Evolutionary conservation across 2,888 invertebrate species (phyloP).

Genomic region (Leucophenga montana): DNA sequence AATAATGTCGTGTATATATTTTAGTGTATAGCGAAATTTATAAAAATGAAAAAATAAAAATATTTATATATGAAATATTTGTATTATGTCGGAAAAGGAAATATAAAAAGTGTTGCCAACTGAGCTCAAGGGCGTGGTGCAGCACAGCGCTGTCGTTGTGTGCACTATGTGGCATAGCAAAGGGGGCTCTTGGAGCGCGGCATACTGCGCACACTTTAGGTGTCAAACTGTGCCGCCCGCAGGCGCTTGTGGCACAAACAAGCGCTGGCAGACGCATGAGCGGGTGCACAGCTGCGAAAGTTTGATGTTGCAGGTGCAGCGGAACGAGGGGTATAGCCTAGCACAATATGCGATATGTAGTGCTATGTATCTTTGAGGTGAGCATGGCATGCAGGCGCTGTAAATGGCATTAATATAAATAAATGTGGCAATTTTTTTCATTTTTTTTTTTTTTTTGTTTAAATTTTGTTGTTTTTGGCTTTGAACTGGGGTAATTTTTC

Average conservation of each 20-base stretch:
- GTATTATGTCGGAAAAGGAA: neutral
- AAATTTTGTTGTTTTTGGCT: neutral
- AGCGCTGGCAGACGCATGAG: too few species aligned
- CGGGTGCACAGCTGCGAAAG: neutral
- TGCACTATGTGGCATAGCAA: neutral
- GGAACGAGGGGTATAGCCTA: too few species aligned
- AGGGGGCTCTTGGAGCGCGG: slow-evolving; percentile 34
- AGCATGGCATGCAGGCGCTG: neutral
- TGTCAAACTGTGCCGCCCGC: slow-evolving; percentile 48
- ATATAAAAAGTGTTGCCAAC: slow-evolving; percentile 3
- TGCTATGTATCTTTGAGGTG: neutral
- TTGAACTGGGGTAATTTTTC: slow-evolving; percentile 8
- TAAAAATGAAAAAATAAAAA: neutral
- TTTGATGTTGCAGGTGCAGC: too few species aligned
- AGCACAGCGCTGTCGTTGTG: neutral
- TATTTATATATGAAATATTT: too few species aligned
- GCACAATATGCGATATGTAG: neutral
- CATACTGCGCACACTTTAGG: slow-evolving; percentile 59
- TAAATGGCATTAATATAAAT: slow-evolving; percentile 7
- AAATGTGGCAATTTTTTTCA: slow-evolving; percentile 4
- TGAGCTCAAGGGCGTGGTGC: slow-evolving; percentile 9
- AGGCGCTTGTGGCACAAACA: slow-evolving; percentile 37
- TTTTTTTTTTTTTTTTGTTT: neutral
- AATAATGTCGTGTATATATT: neutral
- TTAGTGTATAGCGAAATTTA: neutral